Evolutionary conservation across 1,140 invertebrate genomes (phyloP).

Genomic region (Drosophila yakuba): DNA sequence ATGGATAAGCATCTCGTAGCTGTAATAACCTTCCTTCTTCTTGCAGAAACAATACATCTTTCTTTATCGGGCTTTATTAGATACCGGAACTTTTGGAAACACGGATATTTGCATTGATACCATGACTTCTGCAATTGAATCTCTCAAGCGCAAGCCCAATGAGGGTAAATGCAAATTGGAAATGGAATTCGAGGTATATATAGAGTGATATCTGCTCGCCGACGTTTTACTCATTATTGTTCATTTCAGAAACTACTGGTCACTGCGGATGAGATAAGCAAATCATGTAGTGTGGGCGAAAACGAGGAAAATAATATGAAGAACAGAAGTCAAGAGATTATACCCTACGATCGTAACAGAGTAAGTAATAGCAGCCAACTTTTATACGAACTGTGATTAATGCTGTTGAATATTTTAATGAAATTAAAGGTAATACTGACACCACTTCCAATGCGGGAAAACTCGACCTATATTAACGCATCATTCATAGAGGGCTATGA

Average conservation of each 20-base stretch:
- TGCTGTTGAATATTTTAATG: neutral
- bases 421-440: constrained; percentile 85
- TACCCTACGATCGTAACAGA: constrained; percentile 96
- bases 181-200: constrained; percentile 92
- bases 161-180: constrained; percentile 90
- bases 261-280: constrained; percentile 91
- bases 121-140: constrained; percentile 89
- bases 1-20: no score
- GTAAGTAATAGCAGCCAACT: constrained; percentile 86
- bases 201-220: neutral
- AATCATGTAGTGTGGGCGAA: constrained; percentile 91
- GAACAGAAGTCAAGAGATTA: constrained; percentile 93
- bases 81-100: constrained; percentile 96
- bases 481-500: constrained; percentile 98
- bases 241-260: constrained; percentile 90
- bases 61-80: constrained; percentile 97
- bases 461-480: constrained; percentile 98
- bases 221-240: neutral
- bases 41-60: constrained; percentile 98
- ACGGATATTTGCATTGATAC: constrained; percentile 92
- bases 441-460: constrained; percentile 92
- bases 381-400: neutral
- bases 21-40: constrained; percentile 1
- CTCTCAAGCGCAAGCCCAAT: constrained; percentile 87
- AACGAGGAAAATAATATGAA: constrained; percentile 94